phyloP scores from a whole-genome alignment of 1,140 invertebrate species.

The Meloidogyne hapla region DNA sequence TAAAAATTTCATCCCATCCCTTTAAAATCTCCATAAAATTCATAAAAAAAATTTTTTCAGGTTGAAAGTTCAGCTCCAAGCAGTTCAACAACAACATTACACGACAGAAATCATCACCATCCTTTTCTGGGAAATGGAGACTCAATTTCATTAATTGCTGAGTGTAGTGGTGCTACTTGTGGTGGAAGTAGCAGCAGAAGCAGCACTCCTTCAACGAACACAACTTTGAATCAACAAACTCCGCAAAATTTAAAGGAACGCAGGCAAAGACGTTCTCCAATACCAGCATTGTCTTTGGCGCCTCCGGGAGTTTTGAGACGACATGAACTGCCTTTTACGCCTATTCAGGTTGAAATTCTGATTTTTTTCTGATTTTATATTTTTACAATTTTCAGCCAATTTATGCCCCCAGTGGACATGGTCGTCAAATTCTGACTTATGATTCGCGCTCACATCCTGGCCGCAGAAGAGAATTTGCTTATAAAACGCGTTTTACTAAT shows the following conservation, averaged over 20 bases:
- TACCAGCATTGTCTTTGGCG: conserved; percentile 18
- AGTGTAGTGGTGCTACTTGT: not conserved
- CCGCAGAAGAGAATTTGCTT: conserved; percentile 53
- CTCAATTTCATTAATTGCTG: not conserved
- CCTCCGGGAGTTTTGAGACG: conserved; percentile 18
- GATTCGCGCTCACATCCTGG: conserved; percentile 53
- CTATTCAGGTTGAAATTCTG: conserved; percentile 4
- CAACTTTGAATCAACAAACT: not conserved
- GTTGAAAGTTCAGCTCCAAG: conserved; percentile 16
- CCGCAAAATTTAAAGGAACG: not conserved
- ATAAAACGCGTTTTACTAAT: conserved; percentile 54
- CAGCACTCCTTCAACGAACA: not conserved
- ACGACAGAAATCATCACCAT: not conserved
- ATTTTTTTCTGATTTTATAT: not conserved
- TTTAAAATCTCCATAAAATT: no score
- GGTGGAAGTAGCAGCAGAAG: not conserved
- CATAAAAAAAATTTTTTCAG: not conserved
- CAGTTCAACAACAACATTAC: not conserved
- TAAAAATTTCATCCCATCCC: no score
- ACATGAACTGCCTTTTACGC: conserved; percentile 22
- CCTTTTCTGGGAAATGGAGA: not conserved
- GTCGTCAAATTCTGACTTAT: conserved; percentile 58
- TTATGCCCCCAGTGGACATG: conserved; percentile 52
- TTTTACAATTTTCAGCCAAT: conserved; percentile 28
- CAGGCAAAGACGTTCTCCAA: conserved; percentile 17